phyloP scores from a whole-genome alignment of 2,113 vertebrate species.

The Mixornis gularis region DNA sequence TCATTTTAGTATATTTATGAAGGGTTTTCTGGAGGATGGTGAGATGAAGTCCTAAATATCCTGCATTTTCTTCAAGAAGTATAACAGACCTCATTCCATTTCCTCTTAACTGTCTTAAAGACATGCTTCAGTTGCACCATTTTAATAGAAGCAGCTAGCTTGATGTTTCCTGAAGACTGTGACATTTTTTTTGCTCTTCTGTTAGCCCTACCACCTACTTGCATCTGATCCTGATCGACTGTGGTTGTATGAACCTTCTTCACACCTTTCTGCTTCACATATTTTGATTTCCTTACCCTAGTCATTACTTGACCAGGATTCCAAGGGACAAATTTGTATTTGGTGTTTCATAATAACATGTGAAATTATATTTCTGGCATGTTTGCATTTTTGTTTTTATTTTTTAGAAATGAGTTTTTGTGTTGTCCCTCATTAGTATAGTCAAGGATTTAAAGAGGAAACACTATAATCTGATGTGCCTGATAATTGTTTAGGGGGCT shows the following conservation, averaged over 20 bases:
- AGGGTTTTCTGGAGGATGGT: not conserved
- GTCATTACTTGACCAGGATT: not conserved
- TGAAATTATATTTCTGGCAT: not conserved
- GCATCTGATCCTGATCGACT: not conserved
- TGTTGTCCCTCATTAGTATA: not conserved
- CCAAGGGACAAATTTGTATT: not conserved
- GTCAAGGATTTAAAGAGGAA: not conserved
- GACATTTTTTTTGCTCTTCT: not conserved
- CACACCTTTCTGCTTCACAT: not conserved
- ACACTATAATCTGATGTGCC: not conserved
- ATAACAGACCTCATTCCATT: not conserved
- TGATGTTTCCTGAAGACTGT: not conserved
- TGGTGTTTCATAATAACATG: not conserved
- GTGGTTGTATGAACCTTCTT: not conserved
- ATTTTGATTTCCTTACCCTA: not conserved
- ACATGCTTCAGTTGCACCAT: not conserved
- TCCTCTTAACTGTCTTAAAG: not conserved
- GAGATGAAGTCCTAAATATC: not conserved
- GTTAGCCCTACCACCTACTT: not conserved
- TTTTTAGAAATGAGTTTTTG: not conserved
- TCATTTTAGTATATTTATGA: not conserved
- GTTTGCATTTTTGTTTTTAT: not conserved
- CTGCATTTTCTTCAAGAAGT: not conserved
- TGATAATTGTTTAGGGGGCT: not conserved
- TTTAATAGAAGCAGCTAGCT: not conserved